Evolutionary conservation across 2,113 vertebrate genomes (phyloP), one percentile per base, ranked within the genome.

Genomic region (Lophura nycthemera): DNA sequence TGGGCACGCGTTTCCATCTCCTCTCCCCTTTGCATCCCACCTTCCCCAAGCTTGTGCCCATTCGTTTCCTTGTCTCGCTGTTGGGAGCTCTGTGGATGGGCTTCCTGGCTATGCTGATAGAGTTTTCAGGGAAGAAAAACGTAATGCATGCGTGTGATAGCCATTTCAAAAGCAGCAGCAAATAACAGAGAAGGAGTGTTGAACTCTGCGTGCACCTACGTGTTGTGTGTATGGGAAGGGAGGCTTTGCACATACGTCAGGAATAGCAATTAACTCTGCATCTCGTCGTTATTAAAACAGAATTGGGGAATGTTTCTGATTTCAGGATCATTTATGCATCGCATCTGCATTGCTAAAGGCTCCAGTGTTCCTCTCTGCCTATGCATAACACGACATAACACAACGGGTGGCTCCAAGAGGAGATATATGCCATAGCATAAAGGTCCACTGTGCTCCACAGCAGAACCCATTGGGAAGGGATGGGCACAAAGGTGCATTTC

Each of bases 401-500:
- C 63, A 18, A 57, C 48, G 6, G 88, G 2, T 1, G 15, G 6
- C 8, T 25, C 8, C 2, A 4, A 74, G 57, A 77, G 59, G 60
- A 32, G 78, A 3, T 3, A 45, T 9, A 5, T 11, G 75, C 34
- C 75, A 2, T 4, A 1, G 61, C 88, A 59, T 65, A 59, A 54
- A 54, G 52, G 52, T 67, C 90, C 73, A 1, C 13, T 8, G 7
- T 67, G 93, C 80, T 77, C 88, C 86, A 24, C 72, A 76, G 86
- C 81, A 47, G 88, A 79, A 73, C 86, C 69, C 72, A 13, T 30
- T 1, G 63, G 34, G 32, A 47, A 64, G 71, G 92, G 75, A 72
- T 85, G 76, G 83, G 83, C 64, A 88, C 83, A 88, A 83, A 93
- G 92, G 88, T 66, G n/a, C 60, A 36, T 87, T 83, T 78, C 88